These are phyloP conservation scores for Stenodema calcarata DNA, from an alignment of 2,888 invertebrate species.

Conservation along the genomic window DNA sequence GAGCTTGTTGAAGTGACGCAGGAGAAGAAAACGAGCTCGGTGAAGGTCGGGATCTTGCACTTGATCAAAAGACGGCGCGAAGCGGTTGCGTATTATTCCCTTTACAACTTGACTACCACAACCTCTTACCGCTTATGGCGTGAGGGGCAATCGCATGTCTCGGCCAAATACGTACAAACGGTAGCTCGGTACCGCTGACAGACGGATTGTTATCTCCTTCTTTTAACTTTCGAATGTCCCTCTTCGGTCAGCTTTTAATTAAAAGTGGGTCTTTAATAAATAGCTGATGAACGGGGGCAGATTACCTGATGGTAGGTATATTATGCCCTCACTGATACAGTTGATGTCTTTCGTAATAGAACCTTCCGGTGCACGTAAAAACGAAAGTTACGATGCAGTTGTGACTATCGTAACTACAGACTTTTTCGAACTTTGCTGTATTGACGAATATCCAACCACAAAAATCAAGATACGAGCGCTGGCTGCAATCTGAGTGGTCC, in stretches of 20 bases:
- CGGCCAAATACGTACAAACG: constrained; percentile 7
- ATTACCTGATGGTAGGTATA: background rate
- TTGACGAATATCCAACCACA: too few species aligned
- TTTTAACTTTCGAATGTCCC: background rate
- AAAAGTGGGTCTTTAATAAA: background rate
- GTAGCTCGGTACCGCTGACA: background rate
- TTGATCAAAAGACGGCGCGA: constrained; percentile 3
- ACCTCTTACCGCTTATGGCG: background rate
- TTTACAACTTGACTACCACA: background rate
- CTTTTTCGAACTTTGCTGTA: too few species aligned
- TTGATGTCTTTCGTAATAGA: background rate
- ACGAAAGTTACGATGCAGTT: too few species aligned
- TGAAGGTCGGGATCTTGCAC: background rate
- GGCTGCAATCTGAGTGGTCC: too few species aligned
- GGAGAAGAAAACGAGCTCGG: background rate
- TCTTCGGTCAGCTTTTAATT: background rate
- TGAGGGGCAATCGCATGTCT: background rate
- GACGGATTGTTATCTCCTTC: background rate
- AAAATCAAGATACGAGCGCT: too few species aligned
- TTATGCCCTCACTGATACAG: background rate
- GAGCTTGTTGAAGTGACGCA: background rate
- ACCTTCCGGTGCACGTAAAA: too few species aligned
- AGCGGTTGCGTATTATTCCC: background rate
- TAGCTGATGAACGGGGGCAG: background rate
- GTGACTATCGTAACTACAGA: too few species aligned